These are phyloP conservation scores for Drosophila nigrodunni DNA, from an alignment of 1,140 invertebrate species.

Conservation along the genomic window DNA sequence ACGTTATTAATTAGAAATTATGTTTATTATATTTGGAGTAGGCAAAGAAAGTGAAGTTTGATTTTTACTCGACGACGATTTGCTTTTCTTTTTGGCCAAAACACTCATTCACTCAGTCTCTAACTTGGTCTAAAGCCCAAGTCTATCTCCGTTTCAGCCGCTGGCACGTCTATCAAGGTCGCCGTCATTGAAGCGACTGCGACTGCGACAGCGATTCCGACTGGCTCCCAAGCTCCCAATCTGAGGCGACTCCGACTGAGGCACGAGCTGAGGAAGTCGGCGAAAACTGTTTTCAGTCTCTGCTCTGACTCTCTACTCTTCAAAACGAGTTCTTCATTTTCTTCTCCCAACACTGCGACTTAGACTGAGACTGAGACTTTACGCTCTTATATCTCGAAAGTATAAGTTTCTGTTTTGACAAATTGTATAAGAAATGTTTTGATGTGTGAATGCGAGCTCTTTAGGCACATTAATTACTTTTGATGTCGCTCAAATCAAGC, in stretches of 20 bases:
- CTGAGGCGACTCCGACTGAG: conserved; percentile 18
- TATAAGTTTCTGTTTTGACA: conserved; percentile 81
- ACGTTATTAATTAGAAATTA: conserved; percentile 52
- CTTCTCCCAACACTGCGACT: conserved; percentile 1
- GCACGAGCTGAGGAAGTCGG: conserved; percentile 46
- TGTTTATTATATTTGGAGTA: conserved; percentile 30
- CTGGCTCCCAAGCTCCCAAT: conserved; percentile 9
- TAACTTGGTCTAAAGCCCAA: neutral
- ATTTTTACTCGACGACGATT: conserved; percentile 25
- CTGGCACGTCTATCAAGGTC: conserved; percentile 84
- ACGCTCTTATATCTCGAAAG: conserved; percentile 81
- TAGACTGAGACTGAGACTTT: neutral
- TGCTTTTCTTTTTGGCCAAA: conserved; percentile 28
- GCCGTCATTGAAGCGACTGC: conserved; percentile 83
- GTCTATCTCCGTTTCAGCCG: conserved; percentile 39
- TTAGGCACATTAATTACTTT: conserved; percentile 65
- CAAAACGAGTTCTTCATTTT: conserved; percentile 69
- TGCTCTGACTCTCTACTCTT: conserved; percentile 32
- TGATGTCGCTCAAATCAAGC: conserved; percentile 25
- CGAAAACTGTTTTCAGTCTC: conserved; percentile 39
- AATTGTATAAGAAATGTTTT: conserved; percentile 68
- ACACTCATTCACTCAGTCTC: neutral
- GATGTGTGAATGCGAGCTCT: conserved; percentile 66
- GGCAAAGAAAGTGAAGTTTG: conserved; percentile 52
- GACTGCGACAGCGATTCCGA: conserved; percentile 36